Evolutionary conservation across 2,888 invertebrate species (phyloP), one percentile per base, ranked within the genome.

Genomic region (Oligia strigilis): DNA sequence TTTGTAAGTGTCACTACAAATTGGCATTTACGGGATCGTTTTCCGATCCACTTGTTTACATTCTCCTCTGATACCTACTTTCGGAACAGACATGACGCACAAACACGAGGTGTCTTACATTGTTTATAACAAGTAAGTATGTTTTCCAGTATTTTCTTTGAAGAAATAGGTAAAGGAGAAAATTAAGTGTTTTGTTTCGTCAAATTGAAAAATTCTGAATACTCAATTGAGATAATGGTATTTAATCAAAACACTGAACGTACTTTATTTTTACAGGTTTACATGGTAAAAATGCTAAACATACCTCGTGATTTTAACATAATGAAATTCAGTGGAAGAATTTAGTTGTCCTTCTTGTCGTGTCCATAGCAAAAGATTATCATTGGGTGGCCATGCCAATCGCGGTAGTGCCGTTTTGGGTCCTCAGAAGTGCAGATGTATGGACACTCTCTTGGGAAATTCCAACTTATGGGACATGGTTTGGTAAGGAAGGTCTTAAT

Each of bases 131-230:
- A 62, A 29, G 14, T 29, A 62, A 29, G 14, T 29, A 62, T 0
- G 5, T 43, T 11, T 9, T 4, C 0, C 19, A 14, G 52, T 60
- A 43, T 74, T 80, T 66, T 66, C 58, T 43, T 66, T 60, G 11
- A 19, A 60, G 52, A 80, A 74, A 52, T 67, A 55, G 52, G 60
- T 46, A 58, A n/a, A 19, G 43, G 14, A 67, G 49, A 60, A 43
- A 80, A 80, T 73, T 0, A 79, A 72, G 17, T 65, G 36, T 55
- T 74, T 62, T 60, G 23, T 49, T 74, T 60, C 52, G 3, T 60
- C 19, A 19, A 36, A 80, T 67, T 67, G 60, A 29, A 29, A 29
- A 29, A 29, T 29, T 29, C 17, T 19, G 74, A 80, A 73, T 64
- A 79, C 52, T 80, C 52, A 73, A 55, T 74, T 43, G 55, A 8